A percentile compares a stretch with the other conserved stretches of the same genome.
These are phyloP conservation scores for Drosophila baimaii DNA, from an alignment of 1,140 invertebrate genomes.

Conservation along the genomic window DNA sequence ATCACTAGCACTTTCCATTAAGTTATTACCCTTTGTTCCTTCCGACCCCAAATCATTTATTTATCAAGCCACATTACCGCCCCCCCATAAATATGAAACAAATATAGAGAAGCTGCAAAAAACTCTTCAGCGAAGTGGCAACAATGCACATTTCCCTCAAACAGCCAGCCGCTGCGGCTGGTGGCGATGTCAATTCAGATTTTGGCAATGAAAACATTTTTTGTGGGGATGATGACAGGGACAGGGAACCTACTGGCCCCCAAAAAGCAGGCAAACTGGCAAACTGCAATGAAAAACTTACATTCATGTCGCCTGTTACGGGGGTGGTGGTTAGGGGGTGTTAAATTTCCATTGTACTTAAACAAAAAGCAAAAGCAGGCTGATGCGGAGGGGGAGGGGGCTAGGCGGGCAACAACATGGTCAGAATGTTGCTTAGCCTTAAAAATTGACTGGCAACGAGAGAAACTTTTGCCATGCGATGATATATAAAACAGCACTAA, in stretches of 20 bases:
- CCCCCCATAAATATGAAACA: neutral
- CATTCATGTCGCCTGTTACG: constrained; percentile 18
- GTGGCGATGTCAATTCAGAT: constrained; percentile 58
- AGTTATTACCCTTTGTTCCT: too few relatives aligned
- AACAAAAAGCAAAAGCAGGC: constrained; percentile 52
- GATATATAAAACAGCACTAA: constrained; percentile 21
- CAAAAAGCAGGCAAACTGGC: constrained; percentile 44
- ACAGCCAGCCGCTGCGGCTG: constrained; percentile 26
- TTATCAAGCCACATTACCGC: neutral
- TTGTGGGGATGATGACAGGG: constrained; percentile 44
- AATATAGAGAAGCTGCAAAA: neutral
- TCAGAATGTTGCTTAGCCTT: constrained; percentile 21
- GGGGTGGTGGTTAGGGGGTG: neutral
- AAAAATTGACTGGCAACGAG: constrained; percentile 25
- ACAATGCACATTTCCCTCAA: constrained; percentile 10
- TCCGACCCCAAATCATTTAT: neutral
- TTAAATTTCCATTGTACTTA: constrained; percentile 61
- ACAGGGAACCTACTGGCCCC: constrained; percentile 61
- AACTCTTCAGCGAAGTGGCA: constrained; percentile 1
- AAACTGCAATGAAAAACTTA: constrained; percentile 65
- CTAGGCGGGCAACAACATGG: constrained; percentile 34
- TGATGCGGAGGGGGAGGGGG: constrained; percentile 1
- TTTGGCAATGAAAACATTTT: constrained; percentile 66
- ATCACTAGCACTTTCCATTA: neutral
- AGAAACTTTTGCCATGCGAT: constrained; percentile 23